Evolutionary conservation across 2,113 vertebrate genomes (phyloP), one percentile per base, ranked within the genome.

Genomic region (Columba janthina): DNA sequence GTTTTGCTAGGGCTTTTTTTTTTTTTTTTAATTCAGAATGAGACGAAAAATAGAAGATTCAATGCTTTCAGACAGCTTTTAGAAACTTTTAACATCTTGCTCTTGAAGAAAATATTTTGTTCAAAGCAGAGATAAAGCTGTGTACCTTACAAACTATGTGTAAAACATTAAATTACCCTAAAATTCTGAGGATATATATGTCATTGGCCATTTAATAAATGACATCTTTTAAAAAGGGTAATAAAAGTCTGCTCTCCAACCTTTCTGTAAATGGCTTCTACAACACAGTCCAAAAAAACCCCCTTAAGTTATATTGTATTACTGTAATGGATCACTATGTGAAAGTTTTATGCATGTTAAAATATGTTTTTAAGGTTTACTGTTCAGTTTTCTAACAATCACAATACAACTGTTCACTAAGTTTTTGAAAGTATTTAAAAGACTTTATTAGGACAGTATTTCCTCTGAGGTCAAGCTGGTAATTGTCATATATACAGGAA

Each of bases 141-240:
- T 88, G 40, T 93, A 9, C 44, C 89, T 95, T 88, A 25, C 31
- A 85, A 91, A 61, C 44, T 73, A 32, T 92, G 6, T 78, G 22
- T 72, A 76, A 65, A 44, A 5, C 54, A 56, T 85, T 92, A 90
- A 77, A 77, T 77, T 60, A 71, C 64, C 48, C 85, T 67, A 90
- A 80, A n/a, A 58, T 77, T 87, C 40, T 70, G 48, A 72, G 29
- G 20, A 77, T 80, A 60, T 18, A 4, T 58, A 16, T 46, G 24
- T 76, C 34, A 65, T 86, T 88, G 66, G 80, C 65, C 18, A 66
- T 76, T 84, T 92, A 71, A 85, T 64, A 90, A 94, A 85, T 71
- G 15, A 54, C 62, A 15, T 80, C 20, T 77, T 94, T 40, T 34
- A 9, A 28, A 71, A 89, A 85, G 5, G 19, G 16, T 73, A 42